phyloP scores from a whole-genome alignment of 2,113 vertebrate genomes.

The Tetrax tetrax region DNA sequence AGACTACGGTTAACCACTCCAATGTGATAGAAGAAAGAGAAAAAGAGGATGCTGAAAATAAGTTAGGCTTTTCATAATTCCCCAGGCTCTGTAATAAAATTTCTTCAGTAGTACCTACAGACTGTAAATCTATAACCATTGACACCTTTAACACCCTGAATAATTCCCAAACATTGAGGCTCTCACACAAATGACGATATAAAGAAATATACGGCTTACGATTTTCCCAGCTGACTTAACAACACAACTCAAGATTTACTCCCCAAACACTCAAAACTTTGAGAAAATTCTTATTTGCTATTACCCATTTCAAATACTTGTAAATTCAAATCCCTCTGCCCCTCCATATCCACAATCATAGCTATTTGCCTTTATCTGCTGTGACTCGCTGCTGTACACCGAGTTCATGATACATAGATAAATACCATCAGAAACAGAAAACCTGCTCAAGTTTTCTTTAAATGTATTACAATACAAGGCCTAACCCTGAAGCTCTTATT shows the following conservation, averaged over 20 bases:
- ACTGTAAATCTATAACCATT: neutral
- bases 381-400: neutral
- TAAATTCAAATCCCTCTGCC: neutral
- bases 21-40: neutral
- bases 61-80: neutral
- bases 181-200: neutral
- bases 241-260: neutral
- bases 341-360: neutral
- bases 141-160: neutral
- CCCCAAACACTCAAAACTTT: neutral
- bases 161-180: neutral
- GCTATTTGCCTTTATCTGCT: neutral
- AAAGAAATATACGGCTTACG: neutral
- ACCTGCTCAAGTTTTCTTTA: neutral
- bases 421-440: neutral
- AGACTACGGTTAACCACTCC: neutral
- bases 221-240: neutral
- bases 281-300: neutral
- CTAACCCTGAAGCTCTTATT: neutral
- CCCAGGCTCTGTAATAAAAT: neutral
- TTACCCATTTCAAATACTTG: neutral
- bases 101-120: neutral
- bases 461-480: neutral
- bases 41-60: neutral
- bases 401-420: neutral